These are phyloP conservation scores for Maconellicoccus hirsutus DNA, from an alignment of 1,140 invertebrate genomes.

Conservation along the genomic window DNA sequence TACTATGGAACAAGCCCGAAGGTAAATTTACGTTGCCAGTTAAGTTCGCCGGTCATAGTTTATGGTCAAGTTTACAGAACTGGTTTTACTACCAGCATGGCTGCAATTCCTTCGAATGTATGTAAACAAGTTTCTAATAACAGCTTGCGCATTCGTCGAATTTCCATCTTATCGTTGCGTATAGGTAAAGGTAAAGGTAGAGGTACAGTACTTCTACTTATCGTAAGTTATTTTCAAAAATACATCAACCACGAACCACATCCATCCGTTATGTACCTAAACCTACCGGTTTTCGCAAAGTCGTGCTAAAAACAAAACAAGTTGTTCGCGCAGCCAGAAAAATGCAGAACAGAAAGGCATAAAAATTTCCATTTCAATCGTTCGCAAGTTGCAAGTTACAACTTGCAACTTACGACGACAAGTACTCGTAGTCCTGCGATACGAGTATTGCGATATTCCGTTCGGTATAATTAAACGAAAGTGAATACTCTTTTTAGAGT, in stretches of 20 bases:
- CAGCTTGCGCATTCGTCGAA: conserved; percentile 2
- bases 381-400: no score
- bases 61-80: conserved; percentile 8
- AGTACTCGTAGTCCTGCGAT: no score
- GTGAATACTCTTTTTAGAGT: no score
- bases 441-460: no score
- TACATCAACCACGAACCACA: background rate
- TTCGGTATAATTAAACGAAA: no score
- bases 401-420: no score
- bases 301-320: no score
- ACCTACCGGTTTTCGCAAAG: no score
- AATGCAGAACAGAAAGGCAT: no score
- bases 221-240: background rate
- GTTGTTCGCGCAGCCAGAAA: no score
- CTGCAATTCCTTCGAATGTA: background rate
- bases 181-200: background rate
- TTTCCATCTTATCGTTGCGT: background rate
- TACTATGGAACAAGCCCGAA: background rate
- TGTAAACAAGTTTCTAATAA: background rate
- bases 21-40: background rate
- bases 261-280: background rate
- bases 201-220: no score
- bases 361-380: no score
- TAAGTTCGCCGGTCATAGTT: conserved; percentile 3
- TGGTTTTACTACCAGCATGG: background rate